Conservation (phyloP, 1,140 invertebrate genomes). For the Pseudoatta argentina region DNA sequence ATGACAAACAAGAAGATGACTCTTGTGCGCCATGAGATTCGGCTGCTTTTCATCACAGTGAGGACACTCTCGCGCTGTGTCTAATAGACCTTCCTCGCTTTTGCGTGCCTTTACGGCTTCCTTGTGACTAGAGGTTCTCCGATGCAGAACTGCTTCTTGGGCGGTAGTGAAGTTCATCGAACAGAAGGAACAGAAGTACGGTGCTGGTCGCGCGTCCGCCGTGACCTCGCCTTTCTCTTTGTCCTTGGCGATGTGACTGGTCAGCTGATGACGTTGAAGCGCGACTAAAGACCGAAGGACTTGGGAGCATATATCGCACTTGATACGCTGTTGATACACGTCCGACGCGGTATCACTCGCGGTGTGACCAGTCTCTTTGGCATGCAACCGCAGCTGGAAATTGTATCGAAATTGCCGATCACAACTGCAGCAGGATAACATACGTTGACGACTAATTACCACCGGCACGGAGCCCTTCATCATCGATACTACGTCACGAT, state of each 20-base stretch:
- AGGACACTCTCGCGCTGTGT: conserved; percentile 86
- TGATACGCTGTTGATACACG: conserved; percentile 88
- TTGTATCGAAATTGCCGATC: conserved; percentile 90
- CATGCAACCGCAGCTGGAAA: conserved; percentile 90
- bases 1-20: conserved; percentile 90
- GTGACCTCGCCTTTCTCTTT: conserved; percentile 78
- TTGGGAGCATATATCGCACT: conserved; percentile 88
- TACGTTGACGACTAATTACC: conserved; percentile 90
- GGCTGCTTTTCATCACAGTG: conserved; percentile 87
- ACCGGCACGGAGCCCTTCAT: conserved; percentile 93
- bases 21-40: conserved; percentile 88
- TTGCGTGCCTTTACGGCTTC: conserved; percentile 85
- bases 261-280: conserved; percentile 88
- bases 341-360: conserved; percentile 87
- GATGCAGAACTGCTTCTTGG: conserved; percentile 89
- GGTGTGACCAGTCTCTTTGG: conserved; percentile 86
- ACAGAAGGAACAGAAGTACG: conserved; percentile 90
- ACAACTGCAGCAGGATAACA: conserved; percentile 89
- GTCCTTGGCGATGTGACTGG: conserved; percentile 84
- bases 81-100: background rate
- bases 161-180: conserved; percentile 88
- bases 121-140: conserved; percentile 89
- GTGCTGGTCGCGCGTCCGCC: conserved; percentile 37
- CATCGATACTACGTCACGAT: conserved; percentile 90
- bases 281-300: conserved; percentile 88